Evolutionary conservation across 2,797 vertebrate genomes (phyloP).

Genomic region (Luscinia megarhynchos): DNA sequence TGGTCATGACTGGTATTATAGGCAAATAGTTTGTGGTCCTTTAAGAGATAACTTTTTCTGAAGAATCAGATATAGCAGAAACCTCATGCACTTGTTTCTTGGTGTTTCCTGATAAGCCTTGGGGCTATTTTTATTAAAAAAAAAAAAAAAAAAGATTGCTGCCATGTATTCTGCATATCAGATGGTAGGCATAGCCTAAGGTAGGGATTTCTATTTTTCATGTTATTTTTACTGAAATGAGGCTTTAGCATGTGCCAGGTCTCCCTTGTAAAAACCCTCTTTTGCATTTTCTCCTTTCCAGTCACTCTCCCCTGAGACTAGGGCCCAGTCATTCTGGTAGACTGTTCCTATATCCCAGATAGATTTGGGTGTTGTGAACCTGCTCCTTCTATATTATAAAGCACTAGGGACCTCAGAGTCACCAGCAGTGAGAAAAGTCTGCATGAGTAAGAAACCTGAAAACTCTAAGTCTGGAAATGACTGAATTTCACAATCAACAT

Average conservation of each 20-base stretch:
- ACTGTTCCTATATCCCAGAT: not conserved
- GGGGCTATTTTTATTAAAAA: not conserved
- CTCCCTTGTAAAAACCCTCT: not conserved
- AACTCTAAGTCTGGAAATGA: not conserved
- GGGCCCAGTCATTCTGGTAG: not conserved
- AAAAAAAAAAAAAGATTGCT: not conserved
- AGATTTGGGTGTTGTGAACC: not conserved
- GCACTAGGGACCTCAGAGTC: not conserved
- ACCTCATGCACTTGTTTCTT: not conserved
- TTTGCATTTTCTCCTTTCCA: not conserved
- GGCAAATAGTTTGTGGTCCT: not conserved
- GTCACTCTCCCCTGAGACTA: not conserved
- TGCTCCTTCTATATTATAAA: not conserved
- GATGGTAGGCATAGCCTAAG: not conserved
- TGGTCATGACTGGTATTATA: not conserved
- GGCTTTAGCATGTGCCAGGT: not conserved
- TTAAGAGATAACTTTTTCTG: not conserved
- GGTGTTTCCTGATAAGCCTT: not conserved
- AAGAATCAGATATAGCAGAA: not conserved
- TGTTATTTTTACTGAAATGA: not conserved
- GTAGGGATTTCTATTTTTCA: not conserved
- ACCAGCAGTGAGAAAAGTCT: not conserved
- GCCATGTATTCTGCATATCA: not conserved
- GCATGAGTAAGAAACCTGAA: not conserved
- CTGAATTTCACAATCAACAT: not conserved